Evolutionary conservation across 2,797 vertebrate species (phyloP).

Genomic region (Neosilurus hyrtlii): DNA sequence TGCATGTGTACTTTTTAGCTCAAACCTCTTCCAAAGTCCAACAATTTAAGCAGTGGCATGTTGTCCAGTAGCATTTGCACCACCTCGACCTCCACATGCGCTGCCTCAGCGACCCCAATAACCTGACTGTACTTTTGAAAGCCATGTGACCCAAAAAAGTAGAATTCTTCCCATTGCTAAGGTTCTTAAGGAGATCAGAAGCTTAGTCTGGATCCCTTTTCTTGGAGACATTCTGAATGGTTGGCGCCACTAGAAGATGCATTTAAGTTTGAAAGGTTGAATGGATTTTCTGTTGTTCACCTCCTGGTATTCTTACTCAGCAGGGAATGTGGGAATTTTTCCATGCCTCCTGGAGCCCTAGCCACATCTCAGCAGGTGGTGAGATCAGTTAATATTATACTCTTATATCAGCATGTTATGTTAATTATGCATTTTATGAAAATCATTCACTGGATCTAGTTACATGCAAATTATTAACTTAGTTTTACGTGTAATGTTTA

Average conservation of each 20-base stretch:
- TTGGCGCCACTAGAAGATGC: conserved; percentile 40
- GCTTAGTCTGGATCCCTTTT: conserved; percentile 44
- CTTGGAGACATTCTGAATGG: conserved; percentile 35
- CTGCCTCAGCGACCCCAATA: conserved; percentile 7
- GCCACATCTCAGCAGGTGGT: conserved; percentile 61
- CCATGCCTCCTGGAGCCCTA: conserved; percentile 46
- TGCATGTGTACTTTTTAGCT: conserved; percentile 49
- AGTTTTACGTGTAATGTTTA: not conserved
- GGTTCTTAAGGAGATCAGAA: conserved; percentile 59
- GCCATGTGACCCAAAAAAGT: conserved; percentile 55
- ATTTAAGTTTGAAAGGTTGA: conserved; percentile 47
- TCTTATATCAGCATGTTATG: conserved; percentile 22
- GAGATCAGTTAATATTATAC: conserved; percentile 57
- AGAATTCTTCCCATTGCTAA: conserved; percentile 60
- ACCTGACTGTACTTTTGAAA: conserved; percentile 30
- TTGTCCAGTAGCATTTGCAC: conserved; percentile 22
- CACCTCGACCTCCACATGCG: conserved; percentile 2
- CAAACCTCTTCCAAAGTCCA: conserved; percentile 66
- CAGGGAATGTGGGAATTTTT: conserved; percentile 43
- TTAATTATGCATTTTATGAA: conserved; percentile 24
- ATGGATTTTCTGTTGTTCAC: conserved; percentile 50
- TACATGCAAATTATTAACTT: not conserved
- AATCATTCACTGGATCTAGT: conserved; percentile 40
- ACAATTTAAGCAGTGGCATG: conserved; percentile 36
- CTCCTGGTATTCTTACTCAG: conserved; percentile 39